Base-by-base conservation (phyloP, 2,113 vertebrate species). In the Conger conger region DNA sequence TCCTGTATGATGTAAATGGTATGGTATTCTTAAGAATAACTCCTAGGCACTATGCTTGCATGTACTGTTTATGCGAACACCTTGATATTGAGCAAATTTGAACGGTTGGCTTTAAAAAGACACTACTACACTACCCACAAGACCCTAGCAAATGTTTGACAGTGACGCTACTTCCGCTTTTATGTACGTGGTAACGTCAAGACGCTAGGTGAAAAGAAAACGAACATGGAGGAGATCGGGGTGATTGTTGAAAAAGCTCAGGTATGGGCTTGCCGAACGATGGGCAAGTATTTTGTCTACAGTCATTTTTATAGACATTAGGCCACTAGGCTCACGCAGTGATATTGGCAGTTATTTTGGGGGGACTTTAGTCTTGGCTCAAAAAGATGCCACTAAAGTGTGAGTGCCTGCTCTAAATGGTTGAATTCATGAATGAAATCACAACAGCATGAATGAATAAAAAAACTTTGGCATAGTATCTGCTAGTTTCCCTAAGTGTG, bases 141-240 rank as follows among this genome's bases (percentile, higher is more conserved):
- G 7, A 68, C 73, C 4, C 50, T 27, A 8, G 20, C 0, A 6
- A 3, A 11, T 80, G 82, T 42, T n/a, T 0, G 23, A 50, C 45
- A 50, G 45, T 50, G 45, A 88, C 91, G 93, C 89, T 85, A 86
- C 20, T 1, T 86, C 42, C 81, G 80, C 7, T 20, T 40, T 30
- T 27, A 5, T 33, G 33, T 53, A 73, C 82, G 57, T 30, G 37
- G 42, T 20, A 80, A 53, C 82, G 76, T 20, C 35, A 86, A 87
- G 88, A 36, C 40, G 83, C 4, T n/a, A 9, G 85, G 45, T 42
- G 33, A 30, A 53, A 17, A 82, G 60, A 6, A 89, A 82, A 89
- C 84, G 89, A 94, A 92, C 88, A 96, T 96, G 95, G 95, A 96
- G 89, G 95, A 95, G 82, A 79, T 89, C 1, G 92, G 88, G 82